Conservation (phyloP, 2,888 invertebrate species). For the Campoplex nolae region DNA sequence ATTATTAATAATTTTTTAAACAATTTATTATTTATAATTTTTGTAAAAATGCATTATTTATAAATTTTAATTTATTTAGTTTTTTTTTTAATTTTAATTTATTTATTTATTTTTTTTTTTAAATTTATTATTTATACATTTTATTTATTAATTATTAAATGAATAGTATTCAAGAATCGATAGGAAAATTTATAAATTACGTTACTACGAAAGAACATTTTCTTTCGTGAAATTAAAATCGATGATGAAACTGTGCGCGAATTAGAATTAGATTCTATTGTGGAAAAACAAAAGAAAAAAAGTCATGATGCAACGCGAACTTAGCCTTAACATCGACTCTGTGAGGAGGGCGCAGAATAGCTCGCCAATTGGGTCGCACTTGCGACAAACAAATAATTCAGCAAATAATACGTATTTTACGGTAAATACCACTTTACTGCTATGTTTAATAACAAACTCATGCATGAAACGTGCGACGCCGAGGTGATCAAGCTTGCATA, state of each 20-base stretch:
- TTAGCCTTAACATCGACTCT: conserved; percentile 60
- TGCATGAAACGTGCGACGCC: conserved; percentile 61
- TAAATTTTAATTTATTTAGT: no score
- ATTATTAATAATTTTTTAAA: no score
- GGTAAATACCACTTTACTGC: conserved; percentile 35
- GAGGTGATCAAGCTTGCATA: conserved; percentile 61
- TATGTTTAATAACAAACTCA: conserved; percentile 62
- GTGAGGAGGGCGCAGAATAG: conserved; percentile 51
- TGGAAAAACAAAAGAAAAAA: not conserved
- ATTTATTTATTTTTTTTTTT: no score
- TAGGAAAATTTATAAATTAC: no score
- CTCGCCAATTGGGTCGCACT: conserved; percentile 63
- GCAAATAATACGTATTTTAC: conserved; percentile 20
- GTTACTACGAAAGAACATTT: not conserved
- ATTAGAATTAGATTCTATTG: not conserved
- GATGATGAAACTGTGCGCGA: not conserved
- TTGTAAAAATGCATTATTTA: no score
- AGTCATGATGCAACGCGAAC: conserved; percentile 18
- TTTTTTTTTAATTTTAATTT: no score
- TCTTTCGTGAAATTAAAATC: not conserved
- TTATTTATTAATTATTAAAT: no score
- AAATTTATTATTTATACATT: no score
- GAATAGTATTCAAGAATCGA: no score
- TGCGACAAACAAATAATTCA: conserved; percentile 43
- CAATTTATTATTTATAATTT: no score